Percentiles rank a stretch among this genome's conserved stretches.
These are phyloP conservation scores for Chaitophorus viminalis DNA, from an alignment of 2,888 invertebrate species.

Conservation along the genomic window DNA sequence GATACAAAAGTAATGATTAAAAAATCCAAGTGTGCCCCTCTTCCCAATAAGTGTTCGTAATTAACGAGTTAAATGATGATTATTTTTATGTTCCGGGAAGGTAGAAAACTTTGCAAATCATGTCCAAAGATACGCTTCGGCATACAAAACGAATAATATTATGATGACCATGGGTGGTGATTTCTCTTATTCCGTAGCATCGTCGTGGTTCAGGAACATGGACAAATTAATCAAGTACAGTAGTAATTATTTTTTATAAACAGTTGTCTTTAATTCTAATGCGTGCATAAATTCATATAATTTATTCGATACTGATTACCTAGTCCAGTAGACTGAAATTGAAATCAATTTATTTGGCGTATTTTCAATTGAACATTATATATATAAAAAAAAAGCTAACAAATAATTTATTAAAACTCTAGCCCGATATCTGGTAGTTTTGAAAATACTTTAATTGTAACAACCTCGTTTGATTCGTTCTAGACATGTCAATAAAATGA, in stretches of 20 bases:
- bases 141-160: constrained; percentile 71
- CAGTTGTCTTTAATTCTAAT: neutral
- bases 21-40: neutral
- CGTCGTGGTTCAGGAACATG: constrained; percentile 72
- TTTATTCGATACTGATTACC: neutral
- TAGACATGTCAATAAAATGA: constrained; percentile 65
- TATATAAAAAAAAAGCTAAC: neutral
- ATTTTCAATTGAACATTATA: neutral
- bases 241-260: neutral
- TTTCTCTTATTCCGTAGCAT: constrained; percentile 74
- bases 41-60: neutral
- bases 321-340: neutral
- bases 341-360: constrained; percentile 1
- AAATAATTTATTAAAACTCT: neutral
- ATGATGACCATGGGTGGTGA: constrained; percentile 76
- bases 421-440: neutral
- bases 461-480: constrained; percentile 48
- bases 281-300: neutral
- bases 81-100: constrained; percentile 64
- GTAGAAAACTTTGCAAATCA: constrained; percentile 66
- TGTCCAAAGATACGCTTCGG: constrained; percentile 66
- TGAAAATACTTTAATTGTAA: no score
- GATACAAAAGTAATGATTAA: constrained; percentile 70
- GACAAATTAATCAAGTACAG: constrained; percentile 70
- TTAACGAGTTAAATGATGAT: neutral